Conservation (phyloP, 2,888 invertebrate genomes). For the Thereva nobilitata region DNA sequence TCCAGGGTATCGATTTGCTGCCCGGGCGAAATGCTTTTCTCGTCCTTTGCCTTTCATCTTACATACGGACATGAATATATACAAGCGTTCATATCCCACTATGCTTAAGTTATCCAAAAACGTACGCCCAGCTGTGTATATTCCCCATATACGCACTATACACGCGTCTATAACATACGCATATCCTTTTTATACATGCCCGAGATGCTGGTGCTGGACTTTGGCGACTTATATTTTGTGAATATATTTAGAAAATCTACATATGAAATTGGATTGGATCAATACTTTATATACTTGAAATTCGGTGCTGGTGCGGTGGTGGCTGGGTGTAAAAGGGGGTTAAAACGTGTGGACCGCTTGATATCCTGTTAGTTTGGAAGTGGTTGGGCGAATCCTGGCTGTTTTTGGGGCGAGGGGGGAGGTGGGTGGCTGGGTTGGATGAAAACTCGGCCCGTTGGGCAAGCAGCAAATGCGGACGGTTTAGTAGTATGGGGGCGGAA, state of each 20-base stretch:
- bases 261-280: constrained; percentile 50
- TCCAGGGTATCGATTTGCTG: constrained; percentile 48
- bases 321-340: constrained; percentile 21
- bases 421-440: constrained; percentile 1
- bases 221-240: constrained; percentile 42
- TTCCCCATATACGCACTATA: constrained; percentile 32
- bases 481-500: neutral
- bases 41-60: constrained; percentile 43
- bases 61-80: constrained; percentile 12
- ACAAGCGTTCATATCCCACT: constrained; percentile 31
- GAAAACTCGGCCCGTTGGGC: constrained; percentile 4
- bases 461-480: constrained; percentile 19
- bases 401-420: too few relatives aligned
- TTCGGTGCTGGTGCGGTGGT: constrained; percentile 25
- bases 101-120: constrained; percentile 36
- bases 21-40: constrained; percentile 45
- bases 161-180: constrained; percentile 34
- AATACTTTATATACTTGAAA: constrained; percentile 45
- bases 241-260: constrained; percentile 49
- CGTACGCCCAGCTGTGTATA: constrained; percentile 13
- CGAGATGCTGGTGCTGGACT: constrained; percentile 40
- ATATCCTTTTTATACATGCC: constrained; percentile 36
- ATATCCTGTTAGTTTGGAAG: neutral
- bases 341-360: constrained; percentile 28
- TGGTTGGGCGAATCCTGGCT: neutral